Evolutionary conservation across 1,140 invertebrate genomes (phyloP).

Genomic region (Coptotermes formosanus): DNA sequence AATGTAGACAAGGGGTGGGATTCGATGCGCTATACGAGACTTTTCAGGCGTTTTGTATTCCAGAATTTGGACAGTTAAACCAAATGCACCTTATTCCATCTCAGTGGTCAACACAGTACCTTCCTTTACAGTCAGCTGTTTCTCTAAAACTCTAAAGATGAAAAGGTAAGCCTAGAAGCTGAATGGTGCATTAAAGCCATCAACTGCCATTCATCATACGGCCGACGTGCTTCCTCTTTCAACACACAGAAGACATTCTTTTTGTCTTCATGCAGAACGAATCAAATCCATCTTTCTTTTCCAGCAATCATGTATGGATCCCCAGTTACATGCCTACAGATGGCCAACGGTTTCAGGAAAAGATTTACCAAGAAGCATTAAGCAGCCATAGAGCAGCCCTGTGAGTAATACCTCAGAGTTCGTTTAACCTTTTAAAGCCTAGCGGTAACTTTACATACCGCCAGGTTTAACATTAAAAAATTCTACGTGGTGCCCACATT

Average conservation of each 20-base stretch:
- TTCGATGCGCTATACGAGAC: neutral
- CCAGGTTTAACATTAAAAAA: too few relatives aligned
- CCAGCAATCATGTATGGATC: neutral
- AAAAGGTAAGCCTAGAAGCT: neutral
- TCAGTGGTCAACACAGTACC: neutral
- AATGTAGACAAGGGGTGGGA: too few relatives aligned
- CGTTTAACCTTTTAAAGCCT: too few relatives aligned
- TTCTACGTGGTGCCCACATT: too few relatives aligned
- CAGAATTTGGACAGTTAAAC: neutral
- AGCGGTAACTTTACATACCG: too few relatives aligned
- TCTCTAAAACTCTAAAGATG: neutral
- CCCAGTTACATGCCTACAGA: neutral
- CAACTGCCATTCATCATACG: neutral
- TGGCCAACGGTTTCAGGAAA: neutral
- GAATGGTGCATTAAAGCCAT: neutral
- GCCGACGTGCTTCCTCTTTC: neutral
- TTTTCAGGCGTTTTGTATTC: neutral
- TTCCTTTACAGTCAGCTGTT: neutral
- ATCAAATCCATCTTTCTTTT: neutral
- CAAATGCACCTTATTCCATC: neutral
- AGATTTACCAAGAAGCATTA: too few relatives aligned
- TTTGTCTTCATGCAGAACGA: conserved; percentile 15
- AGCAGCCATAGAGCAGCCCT: too few relatives aligned
- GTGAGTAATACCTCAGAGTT: too few relatives aligned
- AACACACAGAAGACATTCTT: neutral